Conservation (phyloP, 2,113 vertebrate genomes). For the Odocoileus hemionus region DNA sequence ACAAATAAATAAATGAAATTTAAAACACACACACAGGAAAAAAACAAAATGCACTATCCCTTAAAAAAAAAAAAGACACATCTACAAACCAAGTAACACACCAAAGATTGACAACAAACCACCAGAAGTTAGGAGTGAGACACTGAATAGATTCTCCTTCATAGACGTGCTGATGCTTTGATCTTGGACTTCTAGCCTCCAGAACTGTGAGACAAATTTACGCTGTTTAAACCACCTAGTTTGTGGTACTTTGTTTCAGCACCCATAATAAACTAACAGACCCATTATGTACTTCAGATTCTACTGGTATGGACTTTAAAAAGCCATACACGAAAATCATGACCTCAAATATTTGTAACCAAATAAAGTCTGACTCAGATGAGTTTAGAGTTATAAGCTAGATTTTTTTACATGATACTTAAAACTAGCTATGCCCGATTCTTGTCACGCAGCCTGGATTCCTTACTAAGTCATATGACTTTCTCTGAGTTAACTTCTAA, state of each 20-base stretch:
- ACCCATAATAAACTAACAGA: background rate
- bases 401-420: background rate
- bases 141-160: background rate
- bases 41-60: background rate
- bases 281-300: constrained; percentile 58
- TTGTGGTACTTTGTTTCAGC: background rate
- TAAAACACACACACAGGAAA: background rate
- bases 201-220: background rate
- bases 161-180: background rate
- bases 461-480: background rate
- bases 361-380: background rate
- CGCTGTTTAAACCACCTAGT: background rate
- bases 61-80: background rate
- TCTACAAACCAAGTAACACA: background rate
- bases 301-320: background rate
- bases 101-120: background rate
- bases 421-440: background rate
- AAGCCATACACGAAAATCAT: background rate
- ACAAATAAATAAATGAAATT: background rate
- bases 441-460: background rate
- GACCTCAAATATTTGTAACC: background rate
- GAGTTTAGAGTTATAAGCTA: background rate
- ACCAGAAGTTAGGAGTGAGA: background rate
- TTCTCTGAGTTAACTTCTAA: background rate
- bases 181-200: background rate